Evolutionary conservation across 2,888 invertebrate species (phyloP), one percentile per base, ranked within the genome.

Genomic region (Dolichomitus sp.): DNA sequence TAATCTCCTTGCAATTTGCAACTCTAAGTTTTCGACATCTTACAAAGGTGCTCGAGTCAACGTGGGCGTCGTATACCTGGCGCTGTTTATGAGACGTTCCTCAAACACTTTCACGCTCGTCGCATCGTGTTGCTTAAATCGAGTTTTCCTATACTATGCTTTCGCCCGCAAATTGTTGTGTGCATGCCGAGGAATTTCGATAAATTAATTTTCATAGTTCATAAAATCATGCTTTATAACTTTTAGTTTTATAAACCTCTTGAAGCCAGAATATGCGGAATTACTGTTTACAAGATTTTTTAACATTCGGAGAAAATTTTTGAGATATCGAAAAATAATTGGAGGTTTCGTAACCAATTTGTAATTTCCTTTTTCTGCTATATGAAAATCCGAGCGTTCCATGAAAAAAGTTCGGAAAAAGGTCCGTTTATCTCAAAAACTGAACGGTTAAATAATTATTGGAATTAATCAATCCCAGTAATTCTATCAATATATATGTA

Each of bases 1-100:
- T 74, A 69, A 80, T 80, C 63, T 69, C 80, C 42, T 54, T 54
- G 80, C 61, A 74, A 69, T 50, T 54, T 74, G 69, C 37, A n/a
- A 59, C 61, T 50, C 19, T 45, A 11, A 11, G 12, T 45, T 52
- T 52, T 27, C 23, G 9, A 23, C 4, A 40, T 42, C 19, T 23
- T 23, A 11, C 45, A 23, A 65, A 19, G 45, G 45, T 23, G 23
- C 27, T 42, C 14, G 45, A 65, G 27, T 23, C 23, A 3, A 40
- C 11, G 63, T 12, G 12, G 4, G 33, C 6, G 23, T 17, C 14
- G 12, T n/a, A 37, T 14, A 3, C 45, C 40, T 14, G 23, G 14
- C 65, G 65, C 61, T 48, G 33, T 66, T 66, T 48, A 66, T 30
- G 48, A 48, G 12, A 65, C 27, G 65, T 65, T 65, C 27, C 65